These are phyloP conservation scores for Rotaria macrura DNA, from an alignment of 2,888 invertebrate genomes.

Conservation along the genomic window DNA sequence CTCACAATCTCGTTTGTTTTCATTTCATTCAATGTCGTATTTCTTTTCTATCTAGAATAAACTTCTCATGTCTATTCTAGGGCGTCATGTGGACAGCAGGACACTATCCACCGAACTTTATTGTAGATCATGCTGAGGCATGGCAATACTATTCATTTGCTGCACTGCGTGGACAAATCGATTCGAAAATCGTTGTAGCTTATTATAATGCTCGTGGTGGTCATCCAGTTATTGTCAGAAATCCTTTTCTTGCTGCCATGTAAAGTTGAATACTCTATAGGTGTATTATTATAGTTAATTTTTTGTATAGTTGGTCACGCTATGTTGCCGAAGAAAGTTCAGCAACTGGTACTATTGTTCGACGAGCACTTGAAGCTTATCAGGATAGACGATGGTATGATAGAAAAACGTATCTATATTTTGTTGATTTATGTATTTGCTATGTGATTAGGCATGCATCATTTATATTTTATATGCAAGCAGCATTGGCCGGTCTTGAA, in stretches of 20 bases:
- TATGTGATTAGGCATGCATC: conserved; percentile 39
- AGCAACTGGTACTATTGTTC: conserved; percentile 39
- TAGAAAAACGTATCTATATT: not conserved
- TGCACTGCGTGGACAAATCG: conserved; percentile 41
- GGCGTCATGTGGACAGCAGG: conserved; percentile 20
- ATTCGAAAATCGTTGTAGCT: conserved; percentile 41
- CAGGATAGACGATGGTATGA: conserved; percentile 37
- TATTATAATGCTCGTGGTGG: conserved; percentile 41
- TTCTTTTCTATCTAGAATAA: too few relatives aligned
- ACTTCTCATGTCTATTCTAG: not conserved
- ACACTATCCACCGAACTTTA: not conserved
- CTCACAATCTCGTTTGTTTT: not conserved
- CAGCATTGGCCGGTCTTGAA: conserved; percentile 45
- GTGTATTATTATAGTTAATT: not conserved
- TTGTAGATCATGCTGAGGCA: conserved; percentile 40
- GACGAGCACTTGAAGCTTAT: conserved; percentile 41
- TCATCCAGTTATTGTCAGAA: conserved; percentile 37
- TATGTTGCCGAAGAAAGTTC: conserved; percentile 44
- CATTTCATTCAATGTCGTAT: not conserved
- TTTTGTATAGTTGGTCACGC: conserved; percentile 42
- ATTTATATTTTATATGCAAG: conserved; percentile 43
- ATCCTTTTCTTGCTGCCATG: conserved; percentile 39
- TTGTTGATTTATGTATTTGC: not conserved
- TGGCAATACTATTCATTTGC: conserved; percentile 40
- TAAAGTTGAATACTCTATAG: conserved; percentile 36